Base-by-base conservation (phyloP, 2,113 vertebrate genomes). In the Hemiscyllium ocellatum region DNA sequence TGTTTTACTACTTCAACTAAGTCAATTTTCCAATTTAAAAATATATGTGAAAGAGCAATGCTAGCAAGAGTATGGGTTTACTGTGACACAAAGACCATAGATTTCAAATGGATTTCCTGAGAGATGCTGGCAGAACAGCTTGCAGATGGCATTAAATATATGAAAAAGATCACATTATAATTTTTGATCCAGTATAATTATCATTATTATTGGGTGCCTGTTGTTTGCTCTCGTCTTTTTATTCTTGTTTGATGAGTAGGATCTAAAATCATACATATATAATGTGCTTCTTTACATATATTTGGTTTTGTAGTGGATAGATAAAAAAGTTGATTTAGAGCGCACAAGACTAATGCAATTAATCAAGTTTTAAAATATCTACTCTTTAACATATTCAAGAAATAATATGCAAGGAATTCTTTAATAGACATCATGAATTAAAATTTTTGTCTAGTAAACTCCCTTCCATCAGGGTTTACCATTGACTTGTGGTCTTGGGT, bases 1-100 rank as follows among this genome's bases (percentile, higher is more conserved):
- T 70, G n/a, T 26, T 94, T 94, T 94, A 94, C 70, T 8, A 15
- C 37, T 94, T 94, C 93, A 70, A 94, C 66, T 69, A 37, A 68
- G 24, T 50, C 24, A 22, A 22, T 70, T 8, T 42, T 70, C n/a
- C 26, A 69, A 94, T 47, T 42, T 94, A 29, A 70, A 93, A 69
- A 26, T 37, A 1, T 42, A 47, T 94, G 0, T 47, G n/a, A 33
- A 10, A 69, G 42, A 94, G 42, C 22, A 47, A 33, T n/a, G 33
- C 93, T 47, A 65, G 87, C 37, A 12, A 50, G 68, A 70, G 37
- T 50, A 42, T 37, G 70, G 22, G 37, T 69, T 50, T 69, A 47
- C 10, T 68, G 29, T 56, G 87, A 33, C 86, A 89, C 10, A 50
- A 17, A 66, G 65, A 94, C n/a, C 65, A 70, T 69, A 33, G 66